Base-by-base conservation (phyloP, 2,797 vertebrate species). In the Ctenosaura bakeri region DNA sequence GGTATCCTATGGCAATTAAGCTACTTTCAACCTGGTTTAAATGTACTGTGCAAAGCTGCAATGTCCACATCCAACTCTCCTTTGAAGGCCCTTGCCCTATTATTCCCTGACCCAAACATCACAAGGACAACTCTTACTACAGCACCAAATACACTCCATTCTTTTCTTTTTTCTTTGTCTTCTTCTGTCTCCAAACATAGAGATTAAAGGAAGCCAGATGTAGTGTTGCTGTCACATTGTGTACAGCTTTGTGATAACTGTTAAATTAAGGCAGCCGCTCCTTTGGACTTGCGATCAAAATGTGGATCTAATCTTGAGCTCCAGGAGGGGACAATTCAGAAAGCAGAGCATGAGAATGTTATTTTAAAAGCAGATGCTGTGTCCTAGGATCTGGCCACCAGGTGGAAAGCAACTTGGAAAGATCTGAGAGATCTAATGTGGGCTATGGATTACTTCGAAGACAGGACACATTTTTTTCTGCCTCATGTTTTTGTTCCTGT, bases 151-250 rank as follows among this genome's bases (percentile, higher is more conserved):
- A 4, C 26, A 42, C 52, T 62, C n/a, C 32, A 0, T 38, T 71
- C 38, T 81, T 54, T 29, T 35, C 32, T 79, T 26, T 69, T 18
- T 56, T 76, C 26, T 69, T 77, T n/a, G 54, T 76, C 54, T 83
- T 32, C 87, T 89, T 88, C 78, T 26, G 86, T 90, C 78, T 56
- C 32, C 74, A 89, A 32, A n/a, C 0, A 0, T 69, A 81, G 69
- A 88, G 84, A 84, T 89, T 86, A 84, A 92, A 90, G 77, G 73
- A 85, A 90, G 85, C 20, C 24, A 81, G 86, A 83, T 79, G 88
- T 62, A 64, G 13, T 74, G 18, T 16, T 29, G 62, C 64, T 76
- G 46, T 22, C 38, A 20, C 79, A 0, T 8, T 80, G 35, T 88
- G 91, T 76, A 76, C 46, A 42, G 35, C 69, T 85, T 89, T 16